phyloP scores from a whole-genome alignment of 2,113 vertebrate species.

The Oncorhynchus tshawytscha region DNA sequence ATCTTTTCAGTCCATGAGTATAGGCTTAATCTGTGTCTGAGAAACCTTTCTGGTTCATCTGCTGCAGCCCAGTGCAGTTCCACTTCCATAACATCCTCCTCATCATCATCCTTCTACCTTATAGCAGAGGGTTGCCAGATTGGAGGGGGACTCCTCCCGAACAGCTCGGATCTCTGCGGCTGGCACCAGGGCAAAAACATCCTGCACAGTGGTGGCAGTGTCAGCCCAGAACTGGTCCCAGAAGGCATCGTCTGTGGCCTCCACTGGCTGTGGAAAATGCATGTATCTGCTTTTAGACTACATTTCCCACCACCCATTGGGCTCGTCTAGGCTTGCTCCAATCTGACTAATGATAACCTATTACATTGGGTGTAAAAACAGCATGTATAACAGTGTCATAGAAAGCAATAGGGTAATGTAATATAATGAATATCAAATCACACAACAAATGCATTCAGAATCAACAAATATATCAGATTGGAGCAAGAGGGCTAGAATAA shows the following conservation, averaged over 20 bases:
- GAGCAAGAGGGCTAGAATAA: too few species aligned
- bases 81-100: not conserved
- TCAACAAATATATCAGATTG: not conserved
- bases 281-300: slow-evolving; percentile 4
- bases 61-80: not conserved
- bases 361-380: too few species aligned
- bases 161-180: slow-evolving; percentile 97
- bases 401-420: too few species aligned
- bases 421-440: not conserved
- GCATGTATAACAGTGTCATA: too few species aligned
- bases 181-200: slow-evolving; percentile 95
- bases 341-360: too few species aligned
- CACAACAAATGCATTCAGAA: not conserved
- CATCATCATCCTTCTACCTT: slow-evolving; percentile 77
- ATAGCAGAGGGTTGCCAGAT: slow-evolving; percentile 95
- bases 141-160: slow-evolving; percentile 95
- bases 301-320: not conserved
- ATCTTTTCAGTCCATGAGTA: too few species aligned
- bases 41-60: not conserved
- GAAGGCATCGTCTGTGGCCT: slow-evolving; percentile 95
- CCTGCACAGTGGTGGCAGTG: slow-evolving; percentile 92
- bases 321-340: not conserved
- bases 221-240: slow-evolving; percentile 99
- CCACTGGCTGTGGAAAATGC: slow-evolving; percentile 82
- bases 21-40: too few species aligned